These are phyloP conservation scores for Patella ulyssiponensis DNA, from an alignment of 2,888 invertebrate species.

Conservation along the genomic window DNA sequence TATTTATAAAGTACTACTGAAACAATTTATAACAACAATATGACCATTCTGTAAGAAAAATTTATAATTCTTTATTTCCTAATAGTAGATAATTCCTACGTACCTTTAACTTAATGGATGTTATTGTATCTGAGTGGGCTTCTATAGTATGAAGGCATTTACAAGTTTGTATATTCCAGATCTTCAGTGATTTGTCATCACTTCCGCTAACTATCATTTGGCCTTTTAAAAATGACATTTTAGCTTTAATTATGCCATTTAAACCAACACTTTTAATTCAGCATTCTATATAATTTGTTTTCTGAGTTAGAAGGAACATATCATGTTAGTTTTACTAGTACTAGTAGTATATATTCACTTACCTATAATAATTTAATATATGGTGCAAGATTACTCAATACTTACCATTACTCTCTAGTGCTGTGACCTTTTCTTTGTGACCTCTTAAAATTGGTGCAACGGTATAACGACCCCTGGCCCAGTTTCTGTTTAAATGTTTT, in stretches of 20 bases:
- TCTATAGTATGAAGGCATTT: slow-evolving; percentile 48
- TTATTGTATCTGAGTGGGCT: slow-evolving; percentile 57
- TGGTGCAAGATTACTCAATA: no score
- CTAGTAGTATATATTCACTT: no score
- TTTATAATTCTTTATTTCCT: no score
- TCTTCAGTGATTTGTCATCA: slow-evolving; percentile 51
- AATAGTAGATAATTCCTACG: not conserved
- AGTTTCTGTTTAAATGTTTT: slow-evolving; percentile 61
- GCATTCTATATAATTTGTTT: no score
- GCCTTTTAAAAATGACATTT: slow-evolving; percentile 38
- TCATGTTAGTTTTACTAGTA: no score
- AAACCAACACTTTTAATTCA: no score
- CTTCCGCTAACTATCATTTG: slow-evolving; percentile 58
- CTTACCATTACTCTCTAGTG: slow-evolving; percentile 64
- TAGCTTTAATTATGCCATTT: no score
- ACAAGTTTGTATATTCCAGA: slow-evolving; percentile 57
- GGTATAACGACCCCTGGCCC: slow-evolving; percentile 62
- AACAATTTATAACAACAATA: no score
- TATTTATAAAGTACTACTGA: no score
- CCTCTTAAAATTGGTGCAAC: slow-evolving; percentile 59
- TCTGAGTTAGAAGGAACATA: no score
- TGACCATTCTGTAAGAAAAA: no score
- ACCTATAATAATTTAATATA: no score
- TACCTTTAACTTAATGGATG: slow-evolving; percentile 59
- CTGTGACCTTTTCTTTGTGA: slow-evolving; percentile 64